Conservation (phyloP, 2,888 invertebrate genomes). For the Antitype chi region DNA sequence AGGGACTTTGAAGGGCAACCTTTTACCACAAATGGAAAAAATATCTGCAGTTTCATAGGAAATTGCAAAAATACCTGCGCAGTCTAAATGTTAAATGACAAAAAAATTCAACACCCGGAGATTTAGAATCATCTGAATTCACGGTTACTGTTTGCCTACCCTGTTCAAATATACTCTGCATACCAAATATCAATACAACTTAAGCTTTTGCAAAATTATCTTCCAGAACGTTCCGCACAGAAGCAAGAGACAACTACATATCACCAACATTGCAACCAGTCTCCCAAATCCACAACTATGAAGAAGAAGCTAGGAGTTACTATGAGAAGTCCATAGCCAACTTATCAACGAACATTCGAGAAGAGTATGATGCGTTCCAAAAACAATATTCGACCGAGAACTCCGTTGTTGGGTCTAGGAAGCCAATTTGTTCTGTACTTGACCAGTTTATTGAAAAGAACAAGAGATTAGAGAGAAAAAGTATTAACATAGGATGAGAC, state of each 20-base stretch:
- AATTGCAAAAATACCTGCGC: too few species aligned
- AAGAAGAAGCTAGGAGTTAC: constrained; percentile 76
- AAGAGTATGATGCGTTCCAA: constrained; percentile 71
- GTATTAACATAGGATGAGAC: constrained; percentile 46
- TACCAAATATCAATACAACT: too few species aligned
- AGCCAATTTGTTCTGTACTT: constrained; percentile 77
- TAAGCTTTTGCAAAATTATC: not conserved
- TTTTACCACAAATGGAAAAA: too few species aligned
- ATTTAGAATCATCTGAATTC: too few species aligned
- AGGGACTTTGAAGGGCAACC: too few species aligned
- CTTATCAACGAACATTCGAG: constrained; percentile 71
- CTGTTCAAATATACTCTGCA: not conserved
- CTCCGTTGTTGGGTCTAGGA: constrained; percentile 76
- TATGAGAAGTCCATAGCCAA: constrained; percentile 73
- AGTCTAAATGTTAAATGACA: too few species aligned
- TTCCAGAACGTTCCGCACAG: constrained; percentile 83
- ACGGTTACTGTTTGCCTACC: too few species aligned
- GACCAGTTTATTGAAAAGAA: constrained; percentile 79
- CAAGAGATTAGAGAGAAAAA: constrained; percentile 73
- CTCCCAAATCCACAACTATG: constrained; percentile 75
- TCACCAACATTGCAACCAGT: constrained; percentile 70
- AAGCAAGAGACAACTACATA: constrained; percentile 81
- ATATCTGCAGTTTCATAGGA: too few species aligned
- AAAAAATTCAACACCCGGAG: too few species aligned
- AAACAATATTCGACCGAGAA: constrained; percentile 77